Conservation (phyloP, 2,113 vertebrate species). For the Aspiorhynchus laticeps region DNA sequence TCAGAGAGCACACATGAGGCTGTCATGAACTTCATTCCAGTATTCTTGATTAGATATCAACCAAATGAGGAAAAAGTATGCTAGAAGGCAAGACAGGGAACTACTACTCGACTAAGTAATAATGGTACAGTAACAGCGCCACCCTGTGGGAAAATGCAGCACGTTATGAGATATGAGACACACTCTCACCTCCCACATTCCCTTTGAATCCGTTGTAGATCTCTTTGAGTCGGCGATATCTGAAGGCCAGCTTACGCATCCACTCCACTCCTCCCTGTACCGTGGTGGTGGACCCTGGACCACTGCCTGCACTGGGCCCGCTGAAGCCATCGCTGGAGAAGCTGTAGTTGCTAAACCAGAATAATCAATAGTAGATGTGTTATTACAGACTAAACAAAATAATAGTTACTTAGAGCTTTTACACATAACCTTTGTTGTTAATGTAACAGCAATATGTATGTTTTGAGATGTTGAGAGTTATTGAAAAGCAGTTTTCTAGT, state of each 20-base stretch:
- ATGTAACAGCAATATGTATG: background rate
- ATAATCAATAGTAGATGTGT: background rate
- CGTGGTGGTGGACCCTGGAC: conserved; percentile 77
- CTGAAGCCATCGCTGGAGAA: conserved; percentile 93
- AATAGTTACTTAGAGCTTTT: background rate
- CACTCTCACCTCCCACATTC: conserved; percentile 87
- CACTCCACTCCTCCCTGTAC: conserved; percentile 97
- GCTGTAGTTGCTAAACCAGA: conserved; percentile 86
- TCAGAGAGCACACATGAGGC: background rate
- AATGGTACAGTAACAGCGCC: background rate
- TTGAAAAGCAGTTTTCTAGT: background rate
- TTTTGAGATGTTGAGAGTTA: background rate
- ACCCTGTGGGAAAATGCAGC: background rate
- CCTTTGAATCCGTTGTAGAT: conserved; percentile 92
- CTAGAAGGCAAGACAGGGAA: background rate
- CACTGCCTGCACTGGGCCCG: conserved; percentile 78
- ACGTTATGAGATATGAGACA: background rate
- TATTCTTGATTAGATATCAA: background rate
- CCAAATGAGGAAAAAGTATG: background rate
- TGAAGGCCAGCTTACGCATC: conserved; percentile 98
- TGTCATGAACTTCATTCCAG: background rate
- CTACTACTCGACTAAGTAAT: background rate
- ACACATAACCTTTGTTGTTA: background rate
- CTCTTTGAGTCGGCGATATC: conserved; percentile 93
- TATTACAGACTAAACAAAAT: background rate